These are phyloP conservation scores for Hedya salicella DNA, from an alignment of 2,888 invertebrate species.

Conservation along the genomic window DNA sequence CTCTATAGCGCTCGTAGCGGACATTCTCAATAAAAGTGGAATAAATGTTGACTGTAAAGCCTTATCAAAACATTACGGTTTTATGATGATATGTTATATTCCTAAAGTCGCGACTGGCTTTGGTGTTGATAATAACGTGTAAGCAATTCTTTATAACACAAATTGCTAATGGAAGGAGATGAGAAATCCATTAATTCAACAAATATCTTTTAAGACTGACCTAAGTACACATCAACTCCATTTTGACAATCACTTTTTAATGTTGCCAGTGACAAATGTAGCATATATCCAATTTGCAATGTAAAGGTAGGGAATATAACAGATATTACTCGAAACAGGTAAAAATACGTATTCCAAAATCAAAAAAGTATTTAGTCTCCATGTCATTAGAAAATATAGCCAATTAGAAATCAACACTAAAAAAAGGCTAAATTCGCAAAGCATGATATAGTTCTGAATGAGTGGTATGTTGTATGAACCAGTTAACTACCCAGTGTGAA, in stretches of 20 bases:
- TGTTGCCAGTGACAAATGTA: slow-evolving; percentile 29
- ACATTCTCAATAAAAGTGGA: slow-evolving; percentile 55
- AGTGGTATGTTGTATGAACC: no score
- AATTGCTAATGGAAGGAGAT: neutral
- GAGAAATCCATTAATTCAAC: slow-evolving; percentile 34
- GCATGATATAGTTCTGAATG: no score
- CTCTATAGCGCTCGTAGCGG: slow-evolving; percentile 63
- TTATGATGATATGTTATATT: slow-evolving; percentile 5
- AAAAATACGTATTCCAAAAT: neutral
- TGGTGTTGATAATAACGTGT: neutral
- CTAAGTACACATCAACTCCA: slow-evolving; percentile 35
- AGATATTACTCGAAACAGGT: neutral
- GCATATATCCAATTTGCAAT: no score
- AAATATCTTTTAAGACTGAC: slow-evolving; percentile 26
- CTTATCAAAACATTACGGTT: slow-evolving; percentile 35
- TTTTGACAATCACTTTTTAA: slow-evolving; percentile 29
- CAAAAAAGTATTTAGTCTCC: neutral
- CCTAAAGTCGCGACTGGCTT: neutral
- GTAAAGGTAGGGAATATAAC: no score
- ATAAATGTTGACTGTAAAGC: slow-evolving; percentile 19
- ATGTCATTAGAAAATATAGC: no score
- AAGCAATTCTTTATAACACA: slow-evolving; percentile 16
- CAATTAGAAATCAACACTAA: neutral
- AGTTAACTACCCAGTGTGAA: no score
- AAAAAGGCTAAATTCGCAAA: no score